Conservation (phyloP, 2,797 vertebrate genomes). For the Lophius americanus region DNA sequence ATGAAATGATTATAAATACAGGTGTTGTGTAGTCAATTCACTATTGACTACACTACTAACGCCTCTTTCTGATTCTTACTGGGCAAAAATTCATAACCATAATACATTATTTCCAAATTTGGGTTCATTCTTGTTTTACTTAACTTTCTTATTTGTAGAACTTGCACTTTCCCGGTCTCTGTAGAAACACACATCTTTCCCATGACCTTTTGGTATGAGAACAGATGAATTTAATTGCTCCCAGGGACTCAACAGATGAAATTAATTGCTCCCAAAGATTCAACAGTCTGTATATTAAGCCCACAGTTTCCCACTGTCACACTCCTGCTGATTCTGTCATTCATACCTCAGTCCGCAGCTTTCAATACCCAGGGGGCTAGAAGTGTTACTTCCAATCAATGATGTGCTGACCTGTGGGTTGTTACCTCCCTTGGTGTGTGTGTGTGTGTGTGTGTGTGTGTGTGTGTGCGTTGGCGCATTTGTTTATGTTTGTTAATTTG, state of each 20-base stretch:
- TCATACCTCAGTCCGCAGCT: background rate
- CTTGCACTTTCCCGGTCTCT: too few relatives aligned
- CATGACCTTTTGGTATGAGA: background rate
- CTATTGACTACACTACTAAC: too few relatives aligned
- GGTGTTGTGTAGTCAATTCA: too few relatives aligned
- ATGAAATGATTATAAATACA: too few relatives aligned
- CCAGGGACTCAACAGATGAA: background rate
- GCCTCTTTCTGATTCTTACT: too few relatives aligned
- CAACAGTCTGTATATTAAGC: background rate
- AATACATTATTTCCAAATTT: too few relatives aligned
- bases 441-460: background rate
- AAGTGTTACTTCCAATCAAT: slow-evolving; percentile 1
- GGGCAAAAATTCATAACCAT: too few relatives aligned
- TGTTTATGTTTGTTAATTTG: background rate
- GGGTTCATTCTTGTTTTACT: too few relatives aligned
- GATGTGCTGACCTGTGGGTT: background rate
- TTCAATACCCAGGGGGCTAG: background rate
- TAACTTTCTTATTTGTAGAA: too few relatives aligned
- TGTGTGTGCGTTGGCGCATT: background rate
- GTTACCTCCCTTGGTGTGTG: background rate
- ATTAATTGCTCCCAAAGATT: background rate
- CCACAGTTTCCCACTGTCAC: background rate
- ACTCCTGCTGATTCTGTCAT: background rate
- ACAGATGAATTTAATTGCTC: background rate
- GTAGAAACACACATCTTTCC: background rate